Evolutionary conservation across 1,140 invertebrate genomes (phyloP).

Genomic region (Spodoptera litura): DNA sequence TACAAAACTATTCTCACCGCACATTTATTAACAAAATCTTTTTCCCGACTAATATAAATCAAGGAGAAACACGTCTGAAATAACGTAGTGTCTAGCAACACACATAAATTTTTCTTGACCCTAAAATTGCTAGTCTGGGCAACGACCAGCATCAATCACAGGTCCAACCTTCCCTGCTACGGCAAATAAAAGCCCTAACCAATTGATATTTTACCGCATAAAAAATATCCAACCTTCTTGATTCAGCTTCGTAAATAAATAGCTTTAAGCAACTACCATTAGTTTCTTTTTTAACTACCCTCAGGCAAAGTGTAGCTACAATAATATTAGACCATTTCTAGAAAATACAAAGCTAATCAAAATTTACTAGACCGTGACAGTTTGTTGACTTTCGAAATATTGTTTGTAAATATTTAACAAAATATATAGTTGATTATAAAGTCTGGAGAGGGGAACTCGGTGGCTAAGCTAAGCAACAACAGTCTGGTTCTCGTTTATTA

Average conservation of each 20-base stretch:
- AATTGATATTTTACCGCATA: conserved; percentile 50
- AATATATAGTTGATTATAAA: neutral
- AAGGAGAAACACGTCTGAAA: conserved; percentile 1
- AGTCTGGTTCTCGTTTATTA: too few relatives aligned
- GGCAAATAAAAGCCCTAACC: conserved; percentile 39
- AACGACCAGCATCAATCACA: conserved; percentile 49
- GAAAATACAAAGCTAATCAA: conserved; percentile 8
- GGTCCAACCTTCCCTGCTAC: conserved; percentile 31
- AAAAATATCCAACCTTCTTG: conserved; percentile 30
- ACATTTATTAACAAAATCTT: conserved; percentile 4
- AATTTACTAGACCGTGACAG: neutral
- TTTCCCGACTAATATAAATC: conserved; percentile 5
- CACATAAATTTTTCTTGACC: conserved; percentile 47
- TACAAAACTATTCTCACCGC: neutral
- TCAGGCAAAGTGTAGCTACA: neutral
- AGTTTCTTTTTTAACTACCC: neutral
- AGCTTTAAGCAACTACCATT: neutral
- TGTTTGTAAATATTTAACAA: conserved; percentile 18
- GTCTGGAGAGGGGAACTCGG: too few relatives aligned
- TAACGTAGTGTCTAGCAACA: conserved; percentile 23
- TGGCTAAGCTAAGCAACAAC: neutral
- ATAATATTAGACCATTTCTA: neutral
- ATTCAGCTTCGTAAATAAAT: conserved; percentile 27
- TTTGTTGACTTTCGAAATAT: conserved; percentile 17
- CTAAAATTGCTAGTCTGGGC: conserved; percentile 18